Evolutionary conservation across 2,797 vertebrate genomes (phyloP), one percentile per base, ranked within the genome.

Genomic region (Hydrocynus forskahlii): DNA sequence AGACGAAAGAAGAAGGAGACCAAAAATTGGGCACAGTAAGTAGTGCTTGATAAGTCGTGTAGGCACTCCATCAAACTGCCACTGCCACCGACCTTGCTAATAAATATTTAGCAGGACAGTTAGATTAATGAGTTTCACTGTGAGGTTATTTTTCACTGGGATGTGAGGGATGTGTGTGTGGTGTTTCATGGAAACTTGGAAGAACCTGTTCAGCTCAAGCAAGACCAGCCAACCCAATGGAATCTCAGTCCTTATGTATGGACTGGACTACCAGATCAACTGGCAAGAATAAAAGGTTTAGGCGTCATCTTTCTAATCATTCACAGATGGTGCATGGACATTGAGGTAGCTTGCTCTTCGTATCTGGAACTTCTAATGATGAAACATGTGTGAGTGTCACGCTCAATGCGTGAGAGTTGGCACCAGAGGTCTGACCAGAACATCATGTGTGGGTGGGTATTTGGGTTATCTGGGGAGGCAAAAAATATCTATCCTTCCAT

Each of bases 171-270:
- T 43, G 43, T 71, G 57, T 63, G 45, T 64, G 78, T 63, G 48
- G 64, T 55, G 70, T 48, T 80, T 64, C 59, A 43, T 38, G 71
- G 78, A 73, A 80, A 64, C 13, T 80, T 64, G 29, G 69, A 73
- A 73, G 50, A 66, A 72, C 23, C 71, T 23, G 38, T 55, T 59
- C n/a, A 64, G 25, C 71, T 74, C 52, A 21, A 35, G 55, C 50
- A 72, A 9, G 70, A 57, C 54, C 14, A 13, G 5, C 29, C 35
- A 21, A 43, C 71, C 29, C 71, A 10, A 38, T 52, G 71, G 50
- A 73, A 13, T n/a, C 55, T 74, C 54, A 23, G 17, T 74, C 35
- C 35, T 74, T 23, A 60, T 8, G 16, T 48, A 45, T 80, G 78
- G 70, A 80, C 8, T 7, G 21, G 62, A 73, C 78, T 52, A 64